Evolutionary conservation across 2,888 invertebrate genomes (phyloP), one percentile per base, ranked within the genome.

Genomic region (Quadroppia sp.): DNA sequence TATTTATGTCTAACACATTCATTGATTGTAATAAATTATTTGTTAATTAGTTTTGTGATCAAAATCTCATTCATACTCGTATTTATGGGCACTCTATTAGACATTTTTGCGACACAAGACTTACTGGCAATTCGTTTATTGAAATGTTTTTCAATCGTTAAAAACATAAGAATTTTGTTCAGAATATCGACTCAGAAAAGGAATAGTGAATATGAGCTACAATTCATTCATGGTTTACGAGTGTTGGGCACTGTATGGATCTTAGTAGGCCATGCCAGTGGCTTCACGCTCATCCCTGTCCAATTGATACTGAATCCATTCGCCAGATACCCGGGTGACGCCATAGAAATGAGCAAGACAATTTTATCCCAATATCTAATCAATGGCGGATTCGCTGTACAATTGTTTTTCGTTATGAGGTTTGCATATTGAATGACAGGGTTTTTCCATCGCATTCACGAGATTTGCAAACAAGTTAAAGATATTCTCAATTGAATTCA

Each of bases 181-280:
- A 67, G 28, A 73, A 73, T 73, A 28, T 28, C 36, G 9, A 13
- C 30, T 9, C 9, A 45, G 17, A 48, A 36, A 28, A 28, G 11
- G 15, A 48, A 23, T 17, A 17, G 13, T 45, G 25, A 40, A 28
- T 69, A 36, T 28, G 6, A 69, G 32, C 32, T 73, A 9, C 70
- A 69, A 20, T 73, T 73, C 23, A 71, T 73, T 48, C 73, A 73
- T 25, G 73, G 73, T 13, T 30, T 73, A 9, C 25, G 73, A 17
- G 70, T 70, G 11, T 53, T 73, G 25, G 69, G 48, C 6, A 53
- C 70, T 3, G 17, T 73, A 1, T 69, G 67, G 48, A 36, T 73
- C 17, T 20, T 73, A 48, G 17, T 73, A 23, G 73, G 70, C 11
- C 73, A 73, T 71, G 30, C 70, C 1, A 36, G 48, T 40, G 69